A percentile compares a stretch with the other conserved stretches of the same genome.
Conservation (phyloP, 2,888 invertebrate species). For the Troides aeacus region DNA sequence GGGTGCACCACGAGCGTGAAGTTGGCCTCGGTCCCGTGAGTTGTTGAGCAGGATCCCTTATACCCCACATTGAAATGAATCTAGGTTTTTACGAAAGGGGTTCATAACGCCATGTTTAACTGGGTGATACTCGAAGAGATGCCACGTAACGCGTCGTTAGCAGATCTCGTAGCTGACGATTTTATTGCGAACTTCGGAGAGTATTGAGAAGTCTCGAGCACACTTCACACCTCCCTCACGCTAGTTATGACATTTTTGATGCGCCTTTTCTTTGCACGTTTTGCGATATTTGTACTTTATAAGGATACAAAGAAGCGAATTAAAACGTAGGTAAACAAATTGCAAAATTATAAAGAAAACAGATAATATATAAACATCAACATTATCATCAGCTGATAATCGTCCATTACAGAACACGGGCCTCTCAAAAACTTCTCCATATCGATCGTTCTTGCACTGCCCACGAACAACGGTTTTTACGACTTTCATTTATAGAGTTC, state of each 20-base stretch:
- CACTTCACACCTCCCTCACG: conserved; percentile 66
- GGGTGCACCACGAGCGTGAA: no score
- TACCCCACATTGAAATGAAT: not conserved
- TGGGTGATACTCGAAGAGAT: conserved; percentile 42
- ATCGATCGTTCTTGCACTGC: no score
- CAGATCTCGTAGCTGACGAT: conserved; percentile 63
- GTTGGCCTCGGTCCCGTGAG: no score
- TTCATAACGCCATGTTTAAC: conserved; percentile 42
- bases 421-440: no score
- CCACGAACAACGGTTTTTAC: no score
- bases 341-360: no score
- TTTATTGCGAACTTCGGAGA: conserved; percentile 64
- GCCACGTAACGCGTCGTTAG: conserved; percentile 69
- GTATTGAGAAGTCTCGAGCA: conserved; percentile 60
- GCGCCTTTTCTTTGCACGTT: conserved; percentile 59
- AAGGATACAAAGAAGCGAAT: not conserved
- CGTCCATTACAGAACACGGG: no score
- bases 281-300: conserved; percentile 36
- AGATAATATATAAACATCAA: no score
- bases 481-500: no score
- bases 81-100: not conserved
- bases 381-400: no score
- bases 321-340: not conserved
- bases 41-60: no score
- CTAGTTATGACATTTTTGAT: conserved; percentile 75